Base-by-base conservation (phyloP, 2,797 vertebrate species). In the Chelon auratus region DNA sequence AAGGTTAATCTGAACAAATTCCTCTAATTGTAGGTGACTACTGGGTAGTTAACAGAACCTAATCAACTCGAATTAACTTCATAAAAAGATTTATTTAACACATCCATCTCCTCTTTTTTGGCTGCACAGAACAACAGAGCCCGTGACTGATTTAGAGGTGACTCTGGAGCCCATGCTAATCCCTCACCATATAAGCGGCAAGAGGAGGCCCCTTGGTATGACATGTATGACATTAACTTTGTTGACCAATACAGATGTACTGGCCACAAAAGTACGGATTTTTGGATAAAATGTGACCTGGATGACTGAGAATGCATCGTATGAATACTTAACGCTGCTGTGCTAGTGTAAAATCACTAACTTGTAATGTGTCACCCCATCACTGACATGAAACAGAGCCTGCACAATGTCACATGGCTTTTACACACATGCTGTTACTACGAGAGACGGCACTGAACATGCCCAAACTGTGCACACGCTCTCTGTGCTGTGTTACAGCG, bases 101-200 rank as follows among this genome's bases (percentile, higher is more conserved):
- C 30, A 30, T 30, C 6, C 26, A 30, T 30, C 30, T 2, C 30
- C 30, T 6, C 26, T 30, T 30, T 30, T 30, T 6, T 30, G 30
- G 22, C 22, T 22, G 22, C 22, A 22, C 2, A 22, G 22, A 22
- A 22, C 22, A 2, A 22, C n/a, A n/a, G n/a, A n/a, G n/a, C n/a
- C n/a, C 43, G 96, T 99, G 96, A 95, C 99, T 15, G 85, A 94
- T 60, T 89, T 95, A 0, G 96, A 95, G 1, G 33, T 92, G 75
- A 95, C 97, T 73, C 92, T 98, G 18, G 97, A 98, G 63, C 97
- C 98, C 1, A 97, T 99, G 97, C 87, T 99, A 79, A 97, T 99
- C 71, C 97, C 98, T 37, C 98, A 99, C 85, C 97, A 99, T 90
- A 99, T 99, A 88, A 97, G 97, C 77, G 95, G 97, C 86, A 99